A percentile compares a stretch with the other conserved stretches of the same genome.
These are phyloP conservation scores for Epinephelus awoara DNA, from an alignment of 2,797 vertebrate species.

Conservation along the genomic window DNA sequence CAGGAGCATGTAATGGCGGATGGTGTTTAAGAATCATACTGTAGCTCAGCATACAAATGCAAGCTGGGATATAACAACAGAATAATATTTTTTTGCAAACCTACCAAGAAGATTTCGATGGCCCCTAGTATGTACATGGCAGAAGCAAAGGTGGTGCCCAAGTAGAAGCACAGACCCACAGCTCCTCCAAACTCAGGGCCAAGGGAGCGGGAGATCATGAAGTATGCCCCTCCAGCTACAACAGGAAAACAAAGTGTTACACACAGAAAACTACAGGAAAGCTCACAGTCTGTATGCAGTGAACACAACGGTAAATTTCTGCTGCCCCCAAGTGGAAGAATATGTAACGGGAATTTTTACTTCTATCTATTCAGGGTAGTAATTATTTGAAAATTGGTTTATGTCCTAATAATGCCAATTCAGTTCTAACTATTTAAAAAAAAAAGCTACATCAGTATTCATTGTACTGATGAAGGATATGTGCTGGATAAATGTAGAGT, in stretches of 20 bases:
- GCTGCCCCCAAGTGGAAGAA: conserved; percentile 45
- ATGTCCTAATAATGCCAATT: neutral
- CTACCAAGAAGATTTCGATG: conserved; percentile 97
- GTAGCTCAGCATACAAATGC: neutral
- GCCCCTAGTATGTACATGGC: conserved; percentile 99
- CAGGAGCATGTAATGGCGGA: neutral
- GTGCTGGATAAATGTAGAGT: neutral
- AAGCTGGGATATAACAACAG: neutral
- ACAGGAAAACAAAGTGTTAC: conserved; percentile 49
- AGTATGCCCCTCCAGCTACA: conserved; percentile 97
- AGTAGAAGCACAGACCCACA: conserved; percentile 97
- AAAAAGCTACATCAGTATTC: too few relatives aligned
- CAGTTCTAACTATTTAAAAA: neutral
- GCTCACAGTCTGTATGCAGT: neutral
- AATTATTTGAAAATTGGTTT: neutral
- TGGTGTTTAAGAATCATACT: neutral
- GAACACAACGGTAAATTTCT: conserved; percentile 8
- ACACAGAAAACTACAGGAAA: neutral
- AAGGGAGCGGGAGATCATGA: conserved; percentile 98
- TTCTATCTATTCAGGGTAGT: neutral
- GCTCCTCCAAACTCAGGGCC: conserved; percentile 99
- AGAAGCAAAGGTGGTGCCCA: conserved; percentile 98
- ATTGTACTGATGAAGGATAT: too few relatives aligned
- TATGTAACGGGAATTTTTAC: neutral
- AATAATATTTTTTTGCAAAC: conserved; percentile 63